phyloP scores from a whole-genome alignment of 2,797 vertebrate genomes.

The Notolabrus celidotus region DNA sequence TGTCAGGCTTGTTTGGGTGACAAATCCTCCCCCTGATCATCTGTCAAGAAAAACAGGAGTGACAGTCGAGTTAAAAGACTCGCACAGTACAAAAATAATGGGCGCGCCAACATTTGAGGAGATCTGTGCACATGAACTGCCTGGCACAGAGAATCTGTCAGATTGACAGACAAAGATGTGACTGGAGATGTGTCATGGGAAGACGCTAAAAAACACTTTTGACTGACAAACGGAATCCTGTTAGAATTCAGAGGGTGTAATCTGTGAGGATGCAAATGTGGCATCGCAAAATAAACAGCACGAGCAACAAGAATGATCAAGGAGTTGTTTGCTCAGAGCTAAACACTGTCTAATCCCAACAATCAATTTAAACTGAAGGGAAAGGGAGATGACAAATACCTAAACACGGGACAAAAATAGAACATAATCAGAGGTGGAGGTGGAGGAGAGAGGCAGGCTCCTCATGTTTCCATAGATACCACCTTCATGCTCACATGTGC shows the following conservation, averaged over 20 bases:
- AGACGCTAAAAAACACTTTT: conserved; percentile 45
- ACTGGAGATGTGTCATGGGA: conserved; percentile 37
- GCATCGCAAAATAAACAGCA: conserved; percentile 23
- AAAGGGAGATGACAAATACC: conserved; percentile 22
- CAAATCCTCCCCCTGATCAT: conserved; percentile 96
- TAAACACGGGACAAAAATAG: conserved; percentile 26
- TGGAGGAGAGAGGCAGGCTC: conserved; percentile 32
- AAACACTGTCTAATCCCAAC: conserved; percentile 36
- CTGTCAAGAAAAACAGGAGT: conserved; percentile 79
- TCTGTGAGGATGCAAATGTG: conserved; percentile 51
- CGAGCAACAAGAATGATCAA: conserved; percentile 39
- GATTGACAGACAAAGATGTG: conserved; percentile 55
- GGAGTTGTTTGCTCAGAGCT: conserved; percentile 32
- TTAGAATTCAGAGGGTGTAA: conserved; percentile 42
- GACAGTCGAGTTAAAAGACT: conserved; percentile 51
- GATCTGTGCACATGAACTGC: conserved; percentile 45
- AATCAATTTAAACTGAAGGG: conserved; percentile 38
- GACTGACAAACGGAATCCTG: conserved; percentile 59
- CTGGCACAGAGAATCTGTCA: conserved; percentile 33
- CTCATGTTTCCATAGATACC: conserved; percentile 75
- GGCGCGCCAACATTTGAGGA: conserved; percentile 30
- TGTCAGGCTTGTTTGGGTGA: conserved; percentile 96
- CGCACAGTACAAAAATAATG: conserved; percentile 37
- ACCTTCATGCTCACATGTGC: conserved; percentile 27
- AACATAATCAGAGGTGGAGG: conserved; percentile 39